These are phyloP conservation scores for Dryomyza anilis DNA, from an alignment of 2,888 invertebrate genomes.

Conservation along the genomic window DNA sequence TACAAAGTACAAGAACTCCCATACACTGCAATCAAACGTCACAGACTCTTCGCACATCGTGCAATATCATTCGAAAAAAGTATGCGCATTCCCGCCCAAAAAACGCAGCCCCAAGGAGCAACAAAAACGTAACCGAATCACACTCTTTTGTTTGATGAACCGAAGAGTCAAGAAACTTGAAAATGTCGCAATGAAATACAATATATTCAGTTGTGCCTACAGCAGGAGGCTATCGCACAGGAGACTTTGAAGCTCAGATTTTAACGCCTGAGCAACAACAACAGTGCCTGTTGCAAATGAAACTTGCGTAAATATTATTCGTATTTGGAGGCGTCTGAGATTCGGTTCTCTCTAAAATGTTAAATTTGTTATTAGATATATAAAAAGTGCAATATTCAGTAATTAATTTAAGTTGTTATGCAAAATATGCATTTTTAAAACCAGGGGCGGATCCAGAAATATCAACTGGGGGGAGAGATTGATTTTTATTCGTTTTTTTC, in stretches of 20 bases:
- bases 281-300: not conserved
- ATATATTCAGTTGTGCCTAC: constrained; percentile 33
- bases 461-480: no score
- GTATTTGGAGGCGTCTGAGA: not conserved
- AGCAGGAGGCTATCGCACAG: constrained; percentile 33
- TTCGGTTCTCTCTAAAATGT: no score
- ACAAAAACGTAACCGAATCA: constrained; percentile 44
- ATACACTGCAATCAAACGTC: no score
- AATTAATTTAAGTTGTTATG: no score
- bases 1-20: not conserved
- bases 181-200: constrained; percentile 40
- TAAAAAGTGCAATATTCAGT: no score
- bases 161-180: constrained; percentile 43
- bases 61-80: constrained; percentile 44
- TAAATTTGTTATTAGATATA: no score
- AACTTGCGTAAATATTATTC: not conserved
- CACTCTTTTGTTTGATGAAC: constrained; percentile 39
- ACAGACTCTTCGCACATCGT: constrained; percentile 26
- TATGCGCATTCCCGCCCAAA: constrained; percentile 32
- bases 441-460: no score
- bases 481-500: no score
- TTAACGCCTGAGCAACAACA: constrained; percentile 16
- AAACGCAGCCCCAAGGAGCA: constrained; percentile 43
- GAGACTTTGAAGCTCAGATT: constrained; percentile 2
- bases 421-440: no score